Evolutionary conservation across 1,140 invertebrate species (phyloP).

Genomic region (Vanessa atalanta): DNA sequence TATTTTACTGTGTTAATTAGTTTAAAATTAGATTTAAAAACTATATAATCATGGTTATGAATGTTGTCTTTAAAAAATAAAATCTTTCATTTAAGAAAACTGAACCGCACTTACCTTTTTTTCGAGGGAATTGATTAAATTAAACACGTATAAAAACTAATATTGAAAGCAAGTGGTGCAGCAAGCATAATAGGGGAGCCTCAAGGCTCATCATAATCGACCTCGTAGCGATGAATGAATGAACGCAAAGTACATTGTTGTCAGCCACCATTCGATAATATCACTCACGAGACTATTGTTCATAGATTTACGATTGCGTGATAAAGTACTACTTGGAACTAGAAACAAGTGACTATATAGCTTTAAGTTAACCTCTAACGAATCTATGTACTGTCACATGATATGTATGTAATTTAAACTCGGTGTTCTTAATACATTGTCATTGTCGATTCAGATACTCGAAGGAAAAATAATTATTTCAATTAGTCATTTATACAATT

Average conservation of each 20-base stretch:
- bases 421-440: neutral
- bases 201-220: slow-evolving; percentile 43
- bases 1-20: neutral
- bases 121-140: too few species aligned
- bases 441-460: neutral
- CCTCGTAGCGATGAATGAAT: slow-evolving; percentile 54
- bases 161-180: slow-evolving; percentile 38
- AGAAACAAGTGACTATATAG: slow-evolving; percentile 1
- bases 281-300: slow-evolving; percentile 48
- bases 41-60: neutral
- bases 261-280: slow-evolving; percentile 47
- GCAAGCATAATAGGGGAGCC: slow-evolving; percentile 40
- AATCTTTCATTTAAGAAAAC: too few species aligned
- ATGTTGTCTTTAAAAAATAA: too few species aligned
- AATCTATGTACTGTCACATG: neutral
- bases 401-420: neutral
- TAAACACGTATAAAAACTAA: neutral
- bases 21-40: too few species aligned
- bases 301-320: slow-evolving; percentile 41
- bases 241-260: slow-evolving; percentile 49
- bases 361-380: neutral
- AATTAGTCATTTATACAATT: neutral
- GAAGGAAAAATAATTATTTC: neutral
- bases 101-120: too few species aligned
- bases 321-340: slow-evolving; percentile 28